Evolutionary conservation across 2,888 invertebrate species (phyloP), one percentile per base, ranked within the genome.

Genomic region (Eulithis testata): DNA sequence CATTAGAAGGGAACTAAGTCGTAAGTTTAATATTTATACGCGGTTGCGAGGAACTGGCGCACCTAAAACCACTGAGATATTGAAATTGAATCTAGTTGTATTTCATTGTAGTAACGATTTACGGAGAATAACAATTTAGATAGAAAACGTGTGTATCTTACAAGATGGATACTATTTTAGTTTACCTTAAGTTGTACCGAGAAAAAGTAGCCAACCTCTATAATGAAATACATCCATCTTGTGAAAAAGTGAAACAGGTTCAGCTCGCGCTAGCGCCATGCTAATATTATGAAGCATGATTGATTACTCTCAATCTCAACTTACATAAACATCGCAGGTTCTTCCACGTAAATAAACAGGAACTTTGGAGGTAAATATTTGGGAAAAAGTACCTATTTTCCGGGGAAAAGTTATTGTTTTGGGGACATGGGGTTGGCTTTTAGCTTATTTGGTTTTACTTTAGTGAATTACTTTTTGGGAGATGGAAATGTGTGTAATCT

Each of bases 281-380:
- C 71, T 68, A 73, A 73, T 70, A 68, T 73, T 71, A 71, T 73
- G 70, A 65, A 60, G 59, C 70, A 37, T 69, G 73, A 73, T 73
- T 71, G 73, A 73, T 73, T 73, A 73, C 58, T 61, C 63, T 67
- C 57, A 56, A 63, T 60, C 63, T 60, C 36, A 60, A 67, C 63
- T 67, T 63, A 53, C 63, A 53, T 45, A 63, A 63, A 63, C 58
- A 64, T 57, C 44, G 55, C 66, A 52, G 59, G 57, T 56, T 60
- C 60, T 55, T 54, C 49, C 63, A 47, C 50, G 56, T 60, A 47
- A 66, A 44, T 60, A 64, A 63, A 54, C 66, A 60, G 11, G 36
- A 63, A 67, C 60, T 67, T 63, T 58, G 57, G 45, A 12, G 58
- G 60, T 60, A 53, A 63, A 67, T 67, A 67, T 67, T 64, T 66